Base-by-base conservation (phyloP, 2,888 invertebrate species). In the Amphipoea lucens region DNA sequence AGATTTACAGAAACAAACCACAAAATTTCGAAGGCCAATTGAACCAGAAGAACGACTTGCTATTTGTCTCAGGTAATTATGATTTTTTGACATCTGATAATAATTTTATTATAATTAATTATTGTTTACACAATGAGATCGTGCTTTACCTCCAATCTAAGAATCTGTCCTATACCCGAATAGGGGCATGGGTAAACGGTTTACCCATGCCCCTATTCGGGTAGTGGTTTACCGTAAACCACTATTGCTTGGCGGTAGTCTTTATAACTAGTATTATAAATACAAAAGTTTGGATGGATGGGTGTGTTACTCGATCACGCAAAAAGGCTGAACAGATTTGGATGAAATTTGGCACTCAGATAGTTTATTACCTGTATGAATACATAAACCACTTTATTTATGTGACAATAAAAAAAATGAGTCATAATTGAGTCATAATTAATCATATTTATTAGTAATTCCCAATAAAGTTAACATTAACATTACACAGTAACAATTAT, bases 231-330 rank as follows among this genome's bases (percentile, higher is more conserved):
- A n/a, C n/a, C n/a, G n/a, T n/a, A n/a, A 79, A 79, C 74, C 78
- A 79, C 78, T 79, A 79, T 79, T 79, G 74, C 78, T 79, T 79
- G 78, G 74, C 78, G 78, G 78, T 79, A 79, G 78, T 79, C 63
- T 63, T 63, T 63, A 63, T 63, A 70, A 70, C 57, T 79, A 42
- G 42, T 42, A 42, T 42, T 42, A 42, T 42, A 42, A 42, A 42
- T 42, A 42, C 42, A 42, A 42, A 42, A 42, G 42, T 42, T 42
- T 42, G 9, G 42, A 42, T 42, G 42, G 42, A 42, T 42, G 42
- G 42, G 42, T 42, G 42, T 42, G 42, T 42, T 42, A 42, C 42
- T 42, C 42, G 42, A 42, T 42, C 9, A 42, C 42, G 42, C 42
- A 42, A 42, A 42, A 42, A 42, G 42, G 42, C 42, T 42, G 42